phyloP scores from a whole-genome alignment of 1,140 invertebrate species.

The Drosophila sechellia region DNA sequence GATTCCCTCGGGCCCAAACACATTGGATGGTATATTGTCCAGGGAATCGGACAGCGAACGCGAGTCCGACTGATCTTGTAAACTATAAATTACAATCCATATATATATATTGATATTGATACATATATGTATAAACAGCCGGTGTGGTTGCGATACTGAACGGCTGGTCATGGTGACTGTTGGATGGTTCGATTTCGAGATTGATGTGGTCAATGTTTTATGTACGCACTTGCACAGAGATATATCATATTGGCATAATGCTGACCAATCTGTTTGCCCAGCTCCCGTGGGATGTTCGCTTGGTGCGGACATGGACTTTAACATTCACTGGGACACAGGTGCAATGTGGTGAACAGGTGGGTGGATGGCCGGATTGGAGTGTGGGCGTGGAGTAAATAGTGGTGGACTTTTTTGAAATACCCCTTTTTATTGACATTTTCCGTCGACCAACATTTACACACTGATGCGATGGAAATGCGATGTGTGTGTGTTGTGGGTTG shows the following conservation, averaged over 20 bases:
- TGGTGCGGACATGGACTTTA: slow-evolving; percentile 25
- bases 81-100: slow-evolving; percentile 84
- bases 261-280: slow-evolving; percentile 5
- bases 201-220: slow-evolving; percentile 27
- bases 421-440: slow-evolving; percentile 37
- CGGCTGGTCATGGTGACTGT: too few species aligned
- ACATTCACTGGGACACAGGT: slow-evolving; percentile 13
- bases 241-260: slow-evolving; percentile 17
- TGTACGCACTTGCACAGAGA: slow-evolving; percentile 30
- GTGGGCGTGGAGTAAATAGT: background rate
- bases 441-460: slow-evolving; percentile 37
- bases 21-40: slow-evolving; percentile 85
- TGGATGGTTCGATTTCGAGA: slow-evolving; percentile 17
- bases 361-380: background rate
- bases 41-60: slow-evolving; percentile 84
- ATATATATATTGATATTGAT: slow-evolving; percentile 18
- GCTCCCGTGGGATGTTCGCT: slow-evolving; percentile 17
- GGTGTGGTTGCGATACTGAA: too few species aligned
- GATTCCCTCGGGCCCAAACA: slow-evolving; percentile 84
- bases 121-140: too few species aligned
- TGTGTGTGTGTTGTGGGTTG: slow-evolving; percentile 8
- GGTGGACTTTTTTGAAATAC: slow-evolving; percentile 19
- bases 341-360: background rate
- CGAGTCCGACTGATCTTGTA: slow-evolving; percentile 85
- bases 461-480: slow-evolving; percentile 27